Evolutionary conservation across 2,888 invertebrate genomes (phyloP), one percentile per base, ranked within the genome.

Genomic region (Leptogaster cylindrica): DNA sequence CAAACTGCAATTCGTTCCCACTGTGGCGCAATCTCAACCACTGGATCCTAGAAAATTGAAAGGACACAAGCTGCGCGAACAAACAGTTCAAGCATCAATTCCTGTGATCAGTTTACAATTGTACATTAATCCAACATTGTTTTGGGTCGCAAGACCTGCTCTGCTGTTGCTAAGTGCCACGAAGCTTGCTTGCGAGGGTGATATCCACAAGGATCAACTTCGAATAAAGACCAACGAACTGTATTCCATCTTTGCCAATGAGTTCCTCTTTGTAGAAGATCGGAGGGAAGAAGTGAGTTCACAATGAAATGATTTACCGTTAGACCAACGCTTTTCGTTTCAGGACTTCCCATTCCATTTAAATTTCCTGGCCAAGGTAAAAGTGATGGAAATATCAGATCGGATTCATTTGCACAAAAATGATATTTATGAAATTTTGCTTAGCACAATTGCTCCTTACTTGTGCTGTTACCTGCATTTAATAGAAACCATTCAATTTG

Each of bases 121-220:
- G 71, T 92, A 92, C 75, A 85, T 89, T 33, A 93, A 93, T 81
- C 90, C 92, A 0, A 83, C 86, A 27, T 81, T 92, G 70, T 88
- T 89, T 75, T 89, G 88, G 81, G 75, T 92, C 18, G 83, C 87
- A 28, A 85, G 88, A 71, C 84, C 88, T 0, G 87, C 89, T 0
- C 79, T 89, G 44, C 76, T 90, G 55, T 78, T 83, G 28, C 73
- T 84, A 51, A 79, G 84, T 51, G 77, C 78, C 0, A 70, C 77
- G 46, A 76, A 77, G 69, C 68, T 78, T 16, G 72, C 75, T 46
- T 71, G 72, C 0, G 75, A 74, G n/a, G 58, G 27, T 10, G 61
- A 44, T 16, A 16, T 69, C 41, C 68, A 66, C 20, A 68, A 70
- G 33, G 67, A 70, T 36, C 55, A 70, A 27, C 39, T 70, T 1